Evolutionary conservation across 2,113 vertebrate genomes (phyloP), one percentile per base, ranked within the genome.

Genomic region (Zosterops lateralis): DNA sequence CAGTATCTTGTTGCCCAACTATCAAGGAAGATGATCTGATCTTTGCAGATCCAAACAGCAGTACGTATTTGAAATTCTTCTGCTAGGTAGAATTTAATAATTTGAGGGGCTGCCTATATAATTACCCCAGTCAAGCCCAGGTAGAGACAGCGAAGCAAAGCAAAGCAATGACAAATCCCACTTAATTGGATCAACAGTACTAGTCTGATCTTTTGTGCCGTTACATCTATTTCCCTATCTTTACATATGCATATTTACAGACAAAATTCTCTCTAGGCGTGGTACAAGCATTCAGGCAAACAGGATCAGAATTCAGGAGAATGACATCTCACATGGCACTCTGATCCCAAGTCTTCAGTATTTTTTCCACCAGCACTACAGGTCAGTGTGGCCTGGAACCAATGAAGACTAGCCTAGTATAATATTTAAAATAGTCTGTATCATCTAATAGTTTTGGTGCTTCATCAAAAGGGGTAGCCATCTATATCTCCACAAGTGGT

Each of bases 261-360:
- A 77, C 1, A 1, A 45, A 75, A 58, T 17, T 82, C 7, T 71
- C 29, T 36, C 31, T 71, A 71, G 60, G 65, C 18, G 25, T 7
- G 3, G 29, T 40, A 67, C 32, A 90, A 66, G 13, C 22, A 71
- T 47, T 53, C 19, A 75, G 19, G 12, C 26, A 60, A 71, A 82
- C 29, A 79, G 13, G 29, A 58, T 12, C 22, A 71, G 34, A 90
- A 79, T 17, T 22, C 42, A 75, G 38, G 3, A 77, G 9, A 78
- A 40, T 5, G 9, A 7, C 10, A 45, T 17, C n/a, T 57, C 36
- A 56, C 15, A 29, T 0, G 0, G 10, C 36, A 56, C 17, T 58
- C 65, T 2, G 1, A 45, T 48, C 8, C 44, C 20, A 18, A 5
- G 10, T 66, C 24, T 40, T 48, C 3, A 66, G 17, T 5, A 17